These are phyloP conservation scores for Channa striata DNA, from an alignment of 2,797 vertebrate genomes.

Conservation along the genomic window DNA sequence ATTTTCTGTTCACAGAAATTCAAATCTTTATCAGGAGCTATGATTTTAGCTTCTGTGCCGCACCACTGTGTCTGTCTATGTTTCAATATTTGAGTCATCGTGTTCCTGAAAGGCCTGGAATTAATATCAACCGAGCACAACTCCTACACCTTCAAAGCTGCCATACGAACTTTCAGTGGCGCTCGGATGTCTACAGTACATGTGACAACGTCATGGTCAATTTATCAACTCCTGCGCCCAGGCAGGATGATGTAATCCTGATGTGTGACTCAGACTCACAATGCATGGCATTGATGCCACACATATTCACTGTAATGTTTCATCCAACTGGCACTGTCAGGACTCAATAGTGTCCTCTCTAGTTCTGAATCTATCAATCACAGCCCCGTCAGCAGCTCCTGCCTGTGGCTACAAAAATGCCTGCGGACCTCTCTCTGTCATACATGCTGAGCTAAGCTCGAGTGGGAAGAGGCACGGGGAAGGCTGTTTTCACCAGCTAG, in stretches of 20 bases:
- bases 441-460: slow-evolving; percentile 64
- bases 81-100: neutral
- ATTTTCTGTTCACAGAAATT: neutral
- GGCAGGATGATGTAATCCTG: slow-evolving; percentile 68
- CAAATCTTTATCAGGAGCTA: neutral
- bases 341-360: slow-evolving; percentile 13
- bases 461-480: slow-evolving; percentile 38
- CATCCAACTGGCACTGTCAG: slow-evolving; percentile 32
- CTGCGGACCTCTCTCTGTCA: slow-evolving; percentile 24
- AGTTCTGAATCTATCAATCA: slow-evolving; percentile 52
- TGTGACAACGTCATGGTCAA: slow-evolving; percentile 71
- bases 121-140: slow-evolving; percentile 10
- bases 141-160: slow-evolving; percentile 34
- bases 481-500: slow-evolving; percentile 52
- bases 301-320: slow-evolving; percentile 34
- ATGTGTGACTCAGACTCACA: slow-evolving; percentile 62
- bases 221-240: slow-evolving; percentile 59
- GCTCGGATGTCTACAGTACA: slow-evolving; percentile 34
- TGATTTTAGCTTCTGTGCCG: neutral
- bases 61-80: neutral
- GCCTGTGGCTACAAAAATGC: slow-evolving; percentile 34
- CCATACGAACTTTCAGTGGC: slow-evolving; percentile 36
- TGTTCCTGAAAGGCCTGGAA: slow-evolving; percentile 25
- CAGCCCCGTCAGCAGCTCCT: slow-evolving; percentile 22
- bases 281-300: slow-evolving; percentile 57